phyloP scores from a whole-genome alignment of 2,888 invertebrate species.

The Drosophila histrio region DNA sequence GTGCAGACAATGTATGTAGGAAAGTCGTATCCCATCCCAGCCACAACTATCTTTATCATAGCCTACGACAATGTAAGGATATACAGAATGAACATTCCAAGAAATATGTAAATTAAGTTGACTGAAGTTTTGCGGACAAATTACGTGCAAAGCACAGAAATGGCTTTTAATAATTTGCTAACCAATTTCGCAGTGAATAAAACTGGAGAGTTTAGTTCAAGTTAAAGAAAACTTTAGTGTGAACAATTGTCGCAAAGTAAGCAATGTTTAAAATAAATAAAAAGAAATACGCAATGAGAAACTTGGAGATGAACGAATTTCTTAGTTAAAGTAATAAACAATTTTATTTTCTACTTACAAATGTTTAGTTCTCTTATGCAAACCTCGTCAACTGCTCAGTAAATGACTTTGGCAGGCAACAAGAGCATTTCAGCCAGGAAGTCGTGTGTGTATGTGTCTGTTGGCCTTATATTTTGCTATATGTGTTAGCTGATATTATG shows the following conservation, averaged over 20 bases:
- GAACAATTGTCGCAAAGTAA: constrained; percentile 18
- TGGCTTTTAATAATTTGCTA: constrained; percentile 32
- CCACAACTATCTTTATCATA: not conserved
- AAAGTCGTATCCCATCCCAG: not conserved
- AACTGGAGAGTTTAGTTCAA: constrained; percentile 7
- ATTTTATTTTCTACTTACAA: not conserved
- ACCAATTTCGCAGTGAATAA: constrained; percentile 19
- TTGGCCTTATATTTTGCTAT: not conserved
- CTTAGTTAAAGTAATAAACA: not conserved
- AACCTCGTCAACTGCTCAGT: not conserved
- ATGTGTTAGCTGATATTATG: not conserved
- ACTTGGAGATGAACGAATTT: not conserved
- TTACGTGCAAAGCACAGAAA: constrained; percentile 43
- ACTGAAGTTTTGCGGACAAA: constrained; percentile 44
- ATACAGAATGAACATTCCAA: not conserved
- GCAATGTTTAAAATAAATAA: constrained; percentile 1
- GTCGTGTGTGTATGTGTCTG: not conserved
- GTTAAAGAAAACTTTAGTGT: constrained; percentile 22
- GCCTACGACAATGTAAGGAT: not conserved
- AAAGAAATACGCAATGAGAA: not conserved
- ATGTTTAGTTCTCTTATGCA: constrained; percentile 7
- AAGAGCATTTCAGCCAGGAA: constrained; percentile 1
- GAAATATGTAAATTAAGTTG: constrained; percentile 46
- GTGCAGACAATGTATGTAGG: not conserved
- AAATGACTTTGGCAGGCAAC: constrained; percentile 4